Base-by-base conservation (phyloP, 2,888 invertebrate genomes). In the Elmis aenea region DNA sequence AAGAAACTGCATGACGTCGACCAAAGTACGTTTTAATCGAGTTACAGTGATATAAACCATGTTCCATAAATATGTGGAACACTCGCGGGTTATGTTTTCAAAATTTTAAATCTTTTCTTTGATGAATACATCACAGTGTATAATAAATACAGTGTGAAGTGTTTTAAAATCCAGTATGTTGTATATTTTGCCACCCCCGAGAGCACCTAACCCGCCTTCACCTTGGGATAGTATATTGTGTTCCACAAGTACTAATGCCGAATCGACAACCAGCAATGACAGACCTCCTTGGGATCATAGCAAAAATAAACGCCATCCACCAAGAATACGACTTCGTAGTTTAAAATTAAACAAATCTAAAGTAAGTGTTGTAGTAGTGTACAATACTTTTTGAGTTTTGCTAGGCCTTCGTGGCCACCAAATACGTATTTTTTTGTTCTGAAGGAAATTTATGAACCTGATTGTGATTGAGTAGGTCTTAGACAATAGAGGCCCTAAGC, bases 101-200 rank as follows among this genome's bases (percentile, higher is more conserved):
- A n/a, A n/a, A n/a, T n/a, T n/a, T n/a, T n/a, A n/a, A n/a, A n/a
- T n/a, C n/a, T n/a, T n/a, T n/a, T n/a, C n/a, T n/a, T n/a, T n/a
- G n/a, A n/a, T n/a, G n/a, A n/a, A n/a, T n/a, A n/a, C n/a, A n/a
- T n/a, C n/a, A n/a, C n/a, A n/a, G n/a, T n/a, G n/a, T n/a, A n/a
- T n/a, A n/a, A n/a, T n/a, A n/a, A n/a, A n/a, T n/a, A n/a, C n/a
- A n/a, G n/a, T n/a, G n/a, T n/a, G n/a, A n/a, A n/a, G n/a, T n/a
- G n/a, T n/a, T n/a, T n/a, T n/a, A n/a, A 26, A 14, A 22, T 33
- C 33, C 28, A 45, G 25, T 32, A 69, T 73, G 70, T 63, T 73
- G 57, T 72, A 72, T 57, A 66, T 72, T 50, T 54, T 72, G 50
- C 73, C 73, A 42, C 72, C 73, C 24, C 69, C 72, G 30, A 64